Conservation (phyloP, 1,140 invertebrate species). For the Cydia pomonella region DNA sequence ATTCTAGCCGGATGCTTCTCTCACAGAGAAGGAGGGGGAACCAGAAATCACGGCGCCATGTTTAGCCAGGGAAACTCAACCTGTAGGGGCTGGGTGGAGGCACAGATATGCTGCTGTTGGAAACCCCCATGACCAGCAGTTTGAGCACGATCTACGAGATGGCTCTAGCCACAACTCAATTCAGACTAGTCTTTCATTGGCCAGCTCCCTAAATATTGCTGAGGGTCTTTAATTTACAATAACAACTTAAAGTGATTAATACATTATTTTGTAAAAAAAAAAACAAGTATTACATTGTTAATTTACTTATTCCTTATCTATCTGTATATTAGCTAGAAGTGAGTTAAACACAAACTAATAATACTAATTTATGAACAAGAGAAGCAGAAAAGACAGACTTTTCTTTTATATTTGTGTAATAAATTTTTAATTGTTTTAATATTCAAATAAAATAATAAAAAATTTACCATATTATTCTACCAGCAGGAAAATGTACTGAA, state of each 20-base stretch:
- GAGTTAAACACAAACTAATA: too few species aligned
- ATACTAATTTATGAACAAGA: too few species aligned
- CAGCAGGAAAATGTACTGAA: not conserved
- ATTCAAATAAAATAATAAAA: too few species aligned
- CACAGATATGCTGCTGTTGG: slow-evolving; percentile 59
- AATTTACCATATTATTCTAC: not conserved
- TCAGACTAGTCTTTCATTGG: slow-evolving; percentile 81
- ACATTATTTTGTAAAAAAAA: too few species aligned
- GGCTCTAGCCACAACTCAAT: slow-evolving; percentile 78
- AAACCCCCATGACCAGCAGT: slow-evolving; percentile 77
- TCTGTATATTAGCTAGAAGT: too few species aligned
- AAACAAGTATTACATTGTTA: not conserved
- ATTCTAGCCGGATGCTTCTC: slow-evolving; percentile 78
- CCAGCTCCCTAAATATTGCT: slow-evolving; percentile 65
- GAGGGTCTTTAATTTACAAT: slow-evolving; percentile 57
- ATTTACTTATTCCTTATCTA: not conserved
- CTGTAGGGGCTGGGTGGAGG: slow-evolving; percentile 60
- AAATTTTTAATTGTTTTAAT: too few species aligned
- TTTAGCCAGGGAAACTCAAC: slow-evolving; percentile 60
- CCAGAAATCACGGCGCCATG: slow-evolving; percentile 69
- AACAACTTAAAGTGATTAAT: too few species aligned
- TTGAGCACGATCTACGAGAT: slow-evolving; percentile 80
- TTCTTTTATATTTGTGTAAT: too few species aligned
- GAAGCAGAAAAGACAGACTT: too few species aligned
- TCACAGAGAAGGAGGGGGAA: slow-evolving; percentile 74